These are phyloP conservation scores for Axea sp. DNA, from an alignment of 2,888 invertebrate genomes.

Conservation along the genomic window DNA sequence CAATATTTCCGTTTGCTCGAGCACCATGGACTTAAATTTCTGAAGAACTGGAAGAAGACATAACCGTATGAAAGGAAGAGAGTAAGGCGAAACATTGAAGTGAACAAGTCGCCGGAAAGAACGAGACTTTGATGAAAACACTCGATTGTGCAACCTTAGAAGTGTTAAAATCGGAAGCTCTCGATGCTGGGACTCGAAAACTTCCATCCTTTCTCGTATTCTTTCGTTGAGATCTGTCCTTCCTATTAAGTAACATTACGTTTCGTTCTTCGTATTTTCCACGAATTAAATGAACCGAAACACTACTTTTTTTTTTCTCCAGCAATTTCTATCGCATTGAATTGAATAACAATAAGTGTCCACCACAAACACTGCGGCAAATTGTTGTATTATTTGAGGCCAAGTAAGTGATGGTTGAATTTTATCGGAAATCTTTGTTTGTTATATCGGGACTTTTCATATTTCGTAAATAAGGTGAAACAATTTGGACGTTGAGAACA, in stretches of 20 bases:
- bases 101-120: constrained; percentile 34
- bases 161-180: constrained; percentile 75
- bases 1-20: constrained; percentile 55
- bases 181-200: constrained; percentile 68
- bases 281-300: constrained; percentile 40
- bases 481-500: background rate
- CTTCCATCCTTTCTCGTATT: constrained; percentile 49
- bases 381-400: constrained; percentile 20
- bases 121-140: constrained; percentile 73
- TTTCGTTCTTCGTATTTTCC: constrained; percentile 29
- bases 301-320: constrained; percentile 14
- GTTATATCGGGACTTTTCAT: background rate
- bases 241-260: constrained; percentile 48
- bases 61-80: constrained; percentile 2
- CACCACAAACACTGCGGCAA: constrained; percentile 27
- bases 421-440: constrained; percentile 21
- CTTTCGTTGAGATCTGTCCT: constrained; percentile 25
- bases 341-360: constrained; percentile 46
- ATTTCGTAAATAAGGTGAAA: background rate
- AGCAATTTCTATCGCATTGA: constrained; percentile 22
- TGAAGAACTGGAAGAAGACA: constrained; percentile 36
- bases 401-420: constrained; percentile 25
- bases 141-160: constrained; percentile 74
- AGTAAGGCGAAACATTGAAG: constrained; percentile 28
- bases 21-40: constrained; percentile 32